phyloP scores from a whole-genome alignment of 1,140 invertebrate species.

The Amyelois transitella region DNA sequence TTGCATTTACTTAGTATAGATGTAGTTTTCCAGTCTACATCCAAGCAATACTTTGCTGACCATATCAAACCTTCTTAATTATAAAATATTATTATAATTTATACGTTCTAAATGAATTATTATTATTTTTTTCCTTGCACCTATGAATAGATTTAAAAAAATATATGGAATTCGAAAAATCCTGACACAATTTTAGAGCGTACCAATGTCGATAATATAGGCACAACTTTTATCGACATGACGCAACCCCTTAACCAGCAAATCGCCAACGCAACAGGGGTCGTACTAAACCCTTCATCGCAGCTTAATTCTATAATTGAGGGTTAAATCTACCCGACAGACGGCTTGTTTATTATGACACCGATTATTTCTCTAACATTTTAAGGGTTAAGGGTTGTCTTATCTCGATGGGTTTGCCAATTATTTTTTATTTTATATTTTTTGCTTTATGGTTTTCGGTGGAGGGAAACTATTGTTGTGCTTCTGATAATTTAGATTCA shows the following conservation, averaged over 20 bases:
- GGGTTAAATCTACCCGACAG: slow-evolving; percentile 61
- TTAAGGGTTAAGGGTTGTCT: background rate
- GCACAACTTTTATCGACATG: slow-evolving; percentile 16
- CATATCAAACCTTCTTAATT: no score
- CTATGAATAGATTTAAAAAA: no score
- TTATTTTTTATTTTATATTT: slow-evolving; percentile 8
- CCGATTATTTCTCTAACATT: slow-evolving; percentile 4
- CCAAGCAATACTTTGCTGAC: no score
- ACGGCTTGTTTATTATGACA: slow-evolving; percentile 51
- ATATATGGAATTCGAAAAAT: no score
- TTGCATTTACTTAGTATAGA: no score
- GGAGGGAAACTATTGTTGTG: background rate
- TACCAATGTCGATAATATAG: slow-evolving; percentile 17
- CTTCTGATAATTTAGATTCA: background rate
- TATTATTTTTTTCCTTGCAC: no score
- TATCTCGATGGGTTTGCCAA: background rate
- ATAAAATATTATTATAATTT: no score
- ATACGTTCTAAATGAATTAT: no score
- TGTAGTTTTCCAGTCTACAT: no score
- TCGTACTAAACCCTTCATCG: slow-evolving; percentile 51
- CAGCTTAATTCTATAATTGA: slow-evolving; percentile 68
- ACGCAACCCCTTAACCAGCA: slow-evolving; percentile 5
- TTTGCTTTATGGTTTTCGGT: slow-evolving; percentile 4
- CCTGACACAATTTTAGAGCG: no score
- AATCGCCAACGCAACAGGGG: slow-evolving; percentile 33